Evolutionary conservation across 2,797 vertebrate species (phyloP), one percentile per base, ranked within the genome.

Genomic region (Selene dorsalis): DNA sequence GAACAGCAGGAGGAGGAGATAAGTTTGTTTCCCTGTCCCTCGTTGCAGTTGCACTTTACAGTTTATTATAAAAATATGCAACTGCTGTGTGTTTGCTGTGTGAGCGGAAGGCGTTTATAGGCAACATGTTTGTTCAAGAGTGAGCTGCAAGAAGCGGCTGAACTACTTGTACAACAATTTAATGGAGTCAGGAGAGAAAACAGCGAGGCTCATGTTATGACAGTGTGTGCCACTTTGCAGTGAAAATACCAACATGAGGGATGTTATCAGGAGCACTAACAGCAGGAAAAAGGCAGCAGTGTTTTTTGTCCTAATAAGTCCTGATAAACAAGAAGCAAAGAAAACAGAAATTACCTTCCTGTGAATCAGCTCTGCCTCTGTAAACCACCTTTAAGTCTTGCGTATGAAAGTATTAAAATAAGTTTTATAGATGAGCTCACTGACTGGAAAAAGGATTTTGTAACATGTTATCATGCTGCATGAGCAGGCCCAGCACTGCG

Each of bases 381-480:
- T 4, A 56, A 30, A 57, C n/a, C 11, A 24, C 39, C 57, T 26
- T 3, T 26, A 3, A 28, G 6, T 28, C 4, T 12, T 2, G 1
- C 52, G 16, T 22, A 60, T 71, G 38, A 38, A 2, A 52, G 20
- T 22, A 60, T 71, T 43, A 38, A 57, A 53, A 39, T 0, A 62
- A 43, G 55, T 69, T 72, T 79, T 71, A 35, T 52, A 35, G 69
- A 64, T 38, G 30, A 22, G 45, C 32, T 73, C 8, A 32, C 26
- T 62, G 53, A 5, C 58, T 52, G 64, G 62, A 77, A 74, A 82
- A 69, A 28, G 39, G 38, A 64, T 69, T 26, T 39, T 80, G 57
- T 61, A 55, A 58, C 30, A 59, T 4, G 53, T 62, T 47, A 73
- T 71, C 2, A 52, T 39, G 32, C 4, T 56, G 41, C 18, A 12